phyloP scores from a whole-genome alignment of 2,888 invertebrate species.

The Agrochola lychnidis region DNA sequence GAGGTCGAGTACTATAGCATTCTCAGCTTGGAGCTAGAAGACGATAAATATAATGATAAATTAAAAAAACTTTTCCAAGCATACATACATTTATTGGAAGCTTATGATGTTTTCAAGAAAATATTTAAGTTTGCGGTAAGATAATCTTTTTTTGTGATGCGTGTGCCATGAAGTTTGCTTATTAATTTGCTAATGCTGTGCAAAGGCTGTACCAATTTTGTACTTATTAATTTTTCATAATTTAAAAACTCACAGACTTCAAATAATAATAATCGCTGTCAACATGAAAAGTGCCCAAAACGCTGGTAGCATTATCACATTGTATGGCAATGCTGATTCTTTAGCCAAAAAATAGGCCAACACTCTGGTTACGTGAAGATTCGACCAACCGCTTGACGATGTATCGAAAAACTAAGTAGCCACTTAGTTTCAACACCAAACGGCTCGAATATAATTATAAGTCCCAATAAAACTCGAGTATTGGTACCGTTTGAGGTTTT shows the following conservation, averaged over 20 bases:
- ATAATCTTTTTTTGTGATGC: not conserved
- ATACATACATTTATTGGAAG: conserved; percentile 11
- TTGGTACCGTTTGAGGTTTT: not conserved
- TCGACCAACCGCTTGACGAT: not conserved
- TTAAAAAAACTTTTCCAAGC: conserved; percentile 13
- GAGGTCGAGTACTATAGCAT: conserved; percentile 6
- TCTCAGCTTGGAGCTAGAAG: not conserved
- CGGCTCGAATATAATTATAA: not conserved
- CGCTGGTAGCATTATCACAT: too few relatives aligned
- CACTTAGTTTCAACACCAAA: not conserved
- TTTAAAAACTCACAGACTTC: too few relatives aligned
- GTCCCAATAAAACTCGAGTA: not conserved
- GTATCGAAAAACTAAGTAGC: too few relatives aligned
- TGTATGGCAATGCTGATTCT: too few relatives aligned
- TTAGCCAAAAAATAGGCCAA: not conserved
- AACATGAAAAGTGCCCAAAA: too few relatives aligned
- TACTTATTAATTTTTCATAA: too few relatives aligned
- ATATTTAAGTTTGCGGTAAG: conserved; percentile 22
- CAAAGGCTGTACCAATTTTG: not conserved
- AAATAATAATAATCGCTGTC: too few relatives aligned
- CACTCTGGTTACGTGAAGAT: not conserved
- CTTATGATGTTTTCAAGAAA: conserved; percentile 19
- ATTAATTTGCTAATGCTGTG: too few relatives aligned
- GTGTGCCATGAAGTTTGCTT: not conserved
- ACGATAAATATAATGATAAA: conserved; percentile 10